Evolutionary conservation across 2,797 vertebrate species (phyloP).

Genomic region (Onychomys leucogaster): DNA sequence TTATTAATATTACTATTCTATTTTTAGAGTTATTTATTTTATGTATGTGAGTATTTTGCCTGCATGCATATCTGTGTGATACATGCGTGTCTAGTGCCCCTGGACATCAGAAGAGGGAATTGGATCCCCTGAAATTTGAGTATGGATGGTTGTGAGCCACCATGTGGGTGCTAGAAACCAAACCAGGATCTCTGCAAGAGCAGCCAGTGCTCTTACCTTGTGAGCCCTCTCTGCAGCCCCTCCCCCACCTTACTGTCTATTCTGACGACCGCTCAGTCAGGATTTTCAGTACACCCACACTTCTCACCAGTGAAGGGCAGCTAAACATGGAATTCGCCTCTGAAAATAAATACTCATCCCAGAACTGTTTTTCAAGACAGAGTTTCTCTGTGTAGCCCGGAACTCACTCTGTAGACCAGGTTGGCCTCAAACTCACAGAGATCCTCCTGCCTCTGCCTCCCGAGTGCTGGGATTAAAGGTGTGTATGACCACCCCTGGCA

Average conservation of each 20-base stretch:
- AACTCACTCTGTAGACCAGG: too few species aligned
- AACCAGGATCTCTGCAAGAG: background rate
- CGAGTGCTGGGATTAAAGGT: too few species aligned
- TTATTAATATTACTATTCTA: background rate
- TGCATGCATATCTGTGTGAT: background rate
- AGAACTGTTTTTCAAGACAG: background rate
- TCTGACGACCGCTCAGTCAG: slow-evolving; percentile 4
- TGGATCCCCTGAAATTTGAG: background rate
- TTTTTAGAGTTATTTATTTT: background rate
- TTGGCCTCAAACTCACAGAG: too few species aligned
- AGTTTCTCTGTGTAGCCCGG: too few species aligned
- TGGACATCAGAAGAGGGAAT: background rate
- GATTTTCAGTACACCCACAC: background rate
- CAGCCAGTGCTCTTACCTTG: background rate
- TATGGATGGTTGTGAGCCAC: background rate
- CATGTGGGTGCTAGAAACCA: background rate
- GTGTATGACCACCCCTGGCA: too few species aligned
- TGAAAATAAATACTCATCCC: slow-evolving; percentile 23
- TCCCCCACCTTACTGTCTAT: slow-evolving; percentile 21
- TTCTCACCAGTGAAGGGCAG: background rate
- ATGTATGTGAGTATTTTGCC: background rate
- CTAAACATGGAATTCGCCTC: background rate
- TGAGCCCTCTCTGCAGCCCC: background rate
- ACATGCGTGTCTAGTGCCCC: background rate
- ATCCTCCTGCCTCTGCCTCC: too few species aligned